Evolutionary conservation across 2,888 invertebrate species (phyloP).

Genomic region (Macroteleia sp.): DNA sequence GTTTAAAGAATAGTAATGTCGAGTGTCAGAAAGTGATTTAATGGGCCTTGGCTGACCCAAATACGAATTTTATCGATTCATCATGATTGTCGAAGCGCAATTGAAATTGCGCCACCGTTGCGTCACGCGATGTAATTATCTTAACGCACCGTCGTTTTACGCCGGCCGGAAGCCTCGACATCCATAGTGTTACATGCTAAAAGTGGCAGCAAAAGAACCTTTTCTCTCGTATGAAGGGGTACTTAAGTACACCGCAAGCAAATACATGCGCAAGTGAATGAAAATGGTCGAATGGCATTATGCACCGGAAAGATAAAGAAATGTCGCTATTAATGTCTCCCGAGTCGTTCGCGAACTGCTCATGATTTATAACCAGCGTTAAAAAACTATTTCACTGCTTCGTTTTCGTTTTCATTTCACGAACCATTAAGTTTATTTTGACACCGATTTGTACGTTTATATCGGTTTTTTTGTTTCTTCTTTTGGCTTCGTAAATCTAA

Average conservation of each 20-base stretch:
- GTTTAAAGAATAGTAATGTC: too few relatives aligned
- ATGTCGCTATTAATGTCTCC: constrained; percentile 50
- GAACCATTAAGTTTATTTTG: constrained; percentile 28
- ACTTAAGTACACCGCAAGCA: constrained; percentile 60
- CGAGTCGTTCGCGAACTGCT: too few relatives aligned
- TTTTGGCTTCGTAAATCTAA: too few relatives aligned
- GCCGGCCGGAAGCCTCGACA: constrained; percentile 61
- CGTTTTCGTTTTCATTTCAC: constrained; percentile 26
- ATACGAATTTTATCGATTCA: constrained; percentile 77
- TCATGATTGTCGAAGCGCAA: constrained; percentile 72
- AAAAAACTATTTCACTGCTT: constrained; percentile 9
- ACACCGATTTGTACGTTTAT: neutral
- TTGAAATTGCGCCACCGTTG: constrained; percentile 70
- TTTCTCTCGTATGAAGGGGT: constrained; percentile 52
- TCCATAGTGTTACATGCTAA: constrained; percentile 48
- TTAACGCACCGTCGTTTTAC: constrained; percentile 69
- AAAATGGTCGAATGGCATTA: constrained; percentile 56
- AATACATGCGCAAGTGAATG: constrained; percentile 49
- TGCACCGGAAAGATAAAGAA: constrained; percentile 54
- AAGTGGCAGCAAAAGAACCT: constrained; percentile 66
- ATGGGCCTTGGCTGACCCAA: constrained; percentile 71
- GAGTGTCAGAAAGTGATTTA: constrained; percentile 5
- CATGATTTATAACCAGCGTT: too few relatives aligned
- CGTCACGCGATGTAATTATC: constrained; percentile 77
- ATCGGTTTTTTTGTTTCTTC: neutral